Evolutionary conservation across 2,888 invertebrate genomes (phyloP), one percentile per base, ranked within the genome.

Genomic region (Molanna angustata): DNA sequence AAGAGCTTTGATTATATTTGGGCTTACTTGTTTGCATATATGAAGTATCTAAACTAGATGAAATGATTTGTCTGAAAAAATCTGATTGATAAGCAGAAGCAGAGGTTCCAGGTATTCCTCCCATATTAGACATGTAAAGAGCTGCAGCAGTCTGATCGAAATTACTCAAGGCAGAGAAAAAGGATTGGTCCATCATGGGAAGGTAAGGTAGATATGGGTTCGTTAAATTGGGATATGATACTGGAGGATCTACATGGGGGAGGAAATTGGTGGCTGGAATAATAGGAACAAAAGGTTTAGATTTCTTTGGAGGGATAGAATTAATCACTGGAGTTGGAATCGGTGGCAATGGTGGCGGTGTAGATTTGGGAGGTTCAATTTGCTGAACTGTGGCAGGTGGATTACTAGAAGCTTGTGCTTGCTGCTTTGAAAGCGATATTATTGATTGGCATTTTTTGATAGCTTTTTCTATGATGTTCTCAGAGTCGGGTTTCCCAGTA

Each of bases 391-490:
- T 22, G 7, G 41, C 43, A 13, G 22, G 43, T 3, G 50, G 43
- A 11, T 40, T 71, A 72, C 74, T 58, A 70, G 73, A n/a, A 65
- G 63, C 48, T 66, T 71, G 56, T 72, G 77, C 74, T 55, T 77
- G 74, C 49, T 80, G 76, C 65, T 82, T 85, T 54, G 82, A 74
- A 0, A 75, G 70, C 17, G 79, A 71, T 50, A 80, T 78, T 58
- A 83, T 73, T 62, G 82, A 82, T 58, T 84, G 80, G 63, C 88
- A 87, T 62, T 84, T 84, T 66, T 85, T 88, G 60, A 84, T 74
- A 42, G 86, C 87, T 31, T 83, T 68, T 61, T 88, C 88, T 3
- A 85, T 70, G 7, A 82, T 69, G 64, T 84, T 85, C 52, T 72
- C 69, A 61, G 78, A 83, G 60, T 85, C 86, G 7, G 80, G 72